These are phyloP conservation scores for Chaetogeoica ovagalla DNA, from an alignment of 2,888 invertebrate genomes.

Conservation along the genomic window DNA sequence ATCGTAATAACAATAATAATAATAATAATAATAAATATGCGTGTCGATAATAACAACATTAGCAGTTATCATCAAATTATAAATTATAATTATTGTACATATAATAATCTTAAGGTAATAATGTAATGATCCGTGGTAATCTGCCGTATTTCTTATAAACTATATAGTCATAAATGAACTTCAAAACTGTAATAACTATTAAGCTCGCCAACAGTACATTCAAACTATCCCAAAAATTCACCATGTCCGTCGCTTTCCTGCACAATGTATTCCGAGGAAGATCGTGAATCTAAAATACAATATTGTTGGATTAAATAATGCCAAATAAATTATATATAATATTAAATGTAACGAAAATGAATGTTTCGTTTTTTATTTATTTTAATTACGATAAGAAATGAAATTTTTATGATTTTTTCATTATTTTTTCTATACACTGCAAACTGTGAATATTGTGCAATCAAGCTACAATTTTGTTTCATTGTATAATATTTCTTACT, in stretches of 20 bases:
- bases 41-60: too few relatives aligned
- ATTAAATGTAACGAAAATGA: not conserved
- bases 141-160: slow-evolving; percentile 77
- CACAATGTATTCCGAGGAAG: slow-evolving; percentile 74
- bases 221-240: slow-evolving; percentile 73
- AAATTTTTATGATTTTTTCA: too few relatives aligned
- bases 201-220: slow-evolving; percentile 71
- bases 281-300: slow-evolving; percentile 64
- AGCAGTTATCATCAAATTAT: too few relatives aligned
- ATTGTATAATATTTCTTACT: too few relatives aligned
- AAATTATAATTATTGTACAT: not conserved
- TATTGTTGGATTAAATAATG: not conserved
- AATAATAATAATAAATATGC: too few relatives aligned
- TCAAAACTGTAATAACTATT: slow-evolving; percentile 72
- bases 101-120: slow-evolving; percentile 67
- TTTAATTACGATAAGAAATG: too few relatives aligned
- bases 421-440: too few relatives aligned
- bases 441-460: too few relatives aligned
- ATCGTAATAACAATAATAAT: too few relatives aligned
- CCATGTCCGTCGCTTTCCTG: slow-evolving; percentile 63
- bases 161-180: slow-evolving; percentile 81
- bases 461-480: too few relatives aligned
- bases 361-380: not conserved
- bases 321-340: not conserved
- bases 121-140: slow-evolving; percentile 81